A percentile compares a stretch with the other conserved stretches of the same genome.
Evolutionary conservation across 2,888 invertebrate genomes (phyloP).

Genomic region (Limnephilus auricula): DNA sequence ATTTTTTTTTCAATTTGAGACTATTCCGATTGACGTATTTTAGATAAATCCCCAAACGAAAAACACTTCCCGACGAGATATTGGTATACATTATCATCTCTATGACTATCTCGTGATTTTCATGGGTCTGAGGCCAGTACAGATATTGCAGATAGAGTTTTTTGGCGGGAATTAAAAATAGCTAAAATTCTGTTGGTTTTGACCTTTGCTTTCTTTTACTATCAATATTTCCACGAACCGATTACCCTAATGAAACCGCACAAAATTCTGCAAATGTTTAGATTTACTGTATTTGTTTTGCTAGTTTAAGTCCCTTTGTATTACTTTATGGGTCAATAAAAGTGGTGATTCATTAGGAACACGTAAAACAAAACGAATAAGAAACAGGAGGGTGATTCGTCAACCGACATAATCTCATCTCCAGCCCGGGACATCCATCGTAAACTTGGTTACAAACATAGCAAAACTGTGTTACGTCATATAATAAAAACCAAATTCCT

Average conservation of each 20-base stretch:
- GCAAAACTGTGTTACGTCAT: not conserved
- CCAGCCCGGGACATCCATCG: constrained; percentile 19
- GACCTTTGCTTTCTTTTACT: not conserved
- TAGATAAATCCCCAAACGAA: no score
- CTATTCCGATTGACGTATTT: no score
- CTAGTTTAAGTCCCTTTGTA: constrained; percentile 53
- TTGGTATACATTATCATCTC: no score
- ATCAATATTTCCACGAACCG: not conserved
- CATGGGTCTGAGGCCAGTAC: no score
- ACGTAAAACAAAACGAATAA: constrained; percentile 53
- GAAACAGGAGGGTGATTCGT: constrained; percentile 32
- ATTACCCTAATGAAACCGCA: not conserved
- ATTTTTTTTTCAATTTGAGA: no score
- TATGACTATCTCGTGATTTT: no score
- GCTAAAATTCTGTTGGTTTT: not conserved
- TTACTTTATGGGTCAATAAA: constrained; percentile 55
- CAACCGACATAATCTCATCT: constrained; percentile 48
- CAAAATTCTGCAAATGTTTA: constrained; percentile 9
- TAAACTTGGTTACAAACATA: not conserved
- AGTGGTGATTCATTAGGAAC: constrained; percentile 57
- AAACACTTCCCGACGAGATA: no score
- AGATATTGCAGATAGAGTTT: no score
- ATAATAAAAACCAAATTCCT: constrained; percentile 3
- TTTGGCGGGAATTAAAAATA: not conserved
- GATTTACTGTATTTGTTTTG: constrained; percentile 50